Conservation (phyloP, 2,797 vertebrate genomes). For the Pangasius mekongensis region DNA sequence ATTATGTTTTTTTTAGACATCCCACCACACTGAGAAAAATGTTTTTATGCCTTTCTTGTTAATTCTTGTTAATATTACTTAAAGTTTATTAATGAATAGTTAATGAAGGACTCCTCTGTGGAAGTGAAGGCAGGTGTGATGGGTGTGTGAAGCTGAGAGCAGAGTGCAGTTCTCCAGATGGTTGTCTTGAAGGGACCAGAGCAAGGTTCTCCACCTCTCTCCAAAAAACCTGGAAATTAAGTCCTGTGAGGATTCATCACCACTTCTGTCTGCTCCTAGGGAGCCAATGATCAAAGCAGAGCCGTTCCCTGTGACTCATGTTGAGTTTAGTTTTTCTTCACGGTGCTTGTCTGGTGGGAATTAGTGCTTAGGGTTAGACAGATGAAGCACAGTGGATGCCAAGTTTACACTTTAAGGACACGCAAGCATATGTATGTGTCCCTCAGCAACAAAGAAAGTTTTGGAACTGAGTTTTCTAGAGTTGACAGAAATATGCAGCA, state of each 20-base stretch:
- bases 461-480: not conserved
- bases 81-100: not conserved
- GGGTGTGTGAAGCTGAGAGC: conserved; percentile 54
- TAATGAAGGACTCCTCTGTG: conserved; percentile 15
- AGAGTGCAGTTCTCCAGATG: conserved; percentile 67
- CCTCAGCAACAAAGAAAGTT: not conserved
- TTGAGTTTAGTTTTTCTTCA: conserved; percentile 1
- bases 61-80: not conserved
- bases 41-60: not conserved
- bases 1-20: not conserved
- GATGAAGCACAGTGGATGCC: too few relatives aligned
- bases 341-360: not conserved
- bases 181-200: conserved; percentile 64
- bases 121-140: conserved; percentile 30
- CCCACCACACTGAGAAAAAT: too few relatives aligned
- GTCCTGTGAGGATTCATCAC: conserved; percentile 51
- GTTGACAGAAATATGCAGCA: not conserved
- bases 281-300: conserved; percentile 63
- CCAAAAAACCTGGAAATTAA: conserved; percentile 54
- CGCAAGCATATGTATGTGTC: not conserved
- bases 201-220: conserved; percentile 59
- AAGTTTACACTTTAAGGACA: not conserved
- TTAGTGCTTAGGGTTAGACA: not conserved
- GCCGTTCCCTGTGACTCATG: not conserved
- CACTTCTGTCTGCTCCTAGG: conserved; percentile 48